Evolutionary conservation across 2,888 invertebrate genomes (phyloP).

Genomic region (Exocentrus adspersus): DNA sequence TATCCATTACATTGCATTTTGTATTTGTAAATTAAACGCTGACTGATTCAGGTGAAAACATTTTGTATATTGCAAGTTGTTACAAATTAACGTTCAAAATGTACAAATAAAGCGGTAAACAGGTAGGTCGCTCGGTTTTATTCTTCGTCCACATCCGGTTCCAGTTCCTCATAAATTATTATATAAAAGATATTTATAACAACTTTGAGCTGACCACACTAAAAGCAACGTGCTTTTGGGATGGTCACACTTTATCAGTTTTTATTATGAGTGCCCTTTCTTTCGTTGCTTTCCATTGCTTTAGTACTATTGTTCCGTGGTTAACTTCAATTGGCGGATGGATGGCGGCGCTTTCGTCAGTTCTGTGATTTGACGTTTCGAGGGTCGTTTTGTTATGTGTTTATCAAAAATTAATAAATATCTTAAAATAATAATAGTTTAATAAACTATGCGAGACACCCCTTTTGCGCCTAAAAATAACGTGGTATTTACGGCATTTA

Average conservation of each 20-base stretch:
- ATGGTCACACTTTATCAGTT: no score
- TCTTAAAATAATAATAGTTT: slow-evolving; percentile 23
- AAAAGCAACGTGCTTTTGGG: no score
- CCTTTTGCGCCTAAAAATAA: neutral
- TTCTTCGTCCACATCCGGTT: no score
- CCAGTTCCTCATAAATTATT: no score
- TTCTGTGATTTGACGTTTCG: slow-evolving; percentile 27
- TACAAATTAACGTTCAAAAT: slow-evolving; percentile 17
- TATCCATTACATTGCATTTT: slow-evolving; percentile 25
- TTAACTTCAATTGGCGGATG: neutral
- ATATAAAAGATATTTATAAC: no score
- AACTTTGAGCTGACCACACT: no score
- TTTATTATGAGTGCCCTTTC: no score
- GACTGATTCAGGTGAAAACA: slow-evolving; percentile 2
- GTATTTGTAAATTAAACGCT: slow-evolving; percentile 17
- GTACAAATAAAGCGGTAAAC: slow-evolving; percentile 19
- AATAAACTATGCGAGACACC: slow-evolving; percentile 7
- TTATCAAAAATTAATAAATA: slow-evolving; percentile 27
- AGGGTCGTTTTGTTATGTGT: slow-evolving; percentile 30
- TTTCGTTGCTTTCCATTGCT: no score
- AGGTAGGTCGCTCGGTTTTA: neutral
- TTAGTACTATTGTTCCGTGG: no score
- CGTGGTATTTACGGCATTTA: neutral
- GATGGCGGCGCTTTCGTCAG: no score
- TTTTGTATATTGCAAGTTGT: slow-evolving; percentile 25